phyloP scores from a whole-genome alignment of 2,113 vertebrate species.

The Macroglossus sobrinus region DNA sequence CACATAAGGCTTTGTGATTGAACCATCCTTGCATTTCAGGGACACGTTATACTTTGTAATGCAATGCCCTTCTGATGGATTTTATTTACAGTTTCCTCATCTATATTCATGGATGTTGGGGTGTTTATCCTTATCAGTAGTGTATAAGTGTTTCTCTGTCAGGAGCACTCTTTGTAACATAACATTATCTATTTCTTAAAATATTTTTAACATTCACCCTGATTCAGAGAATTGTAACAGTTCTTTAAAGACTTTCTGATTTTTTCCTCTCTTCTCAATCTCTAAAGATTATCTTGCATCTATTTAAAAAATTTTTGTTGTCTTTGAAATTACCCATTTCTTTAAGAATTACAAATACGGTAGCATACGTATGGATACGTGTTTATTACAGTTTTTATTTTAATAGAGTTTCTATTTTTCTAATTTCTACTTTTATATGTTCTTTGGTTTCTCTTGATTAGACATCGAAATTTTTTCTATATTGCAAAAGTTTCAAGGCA shows the following conservation, averaged over 20 bases:
- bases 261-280: not conserved
- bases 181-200: not conserved
- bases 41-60: not conserved
- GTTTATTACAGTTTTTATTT: not conserved
- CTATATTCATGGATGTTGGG: not conserved
- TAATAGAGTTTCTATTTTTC: not conserved
- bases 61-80: not conserved
- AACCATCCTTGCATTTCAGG: slow-evolving; percentile 40
- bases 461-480: not conserved
- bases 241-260: not conserved
- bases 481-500: not conserved
- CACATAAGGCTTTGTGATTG: not conserved
- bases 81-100: not conserved
- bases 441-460: not conserved
- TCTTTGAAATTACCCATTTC: not conserved
- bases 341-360: not conserved
- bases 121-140: not conserved
- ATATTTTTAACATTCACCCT: not conserved
- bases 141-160: not conserved
- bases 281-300: not conserved
- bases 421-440: not conserved
- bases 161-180: not conserved
- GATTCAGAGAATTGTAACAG: not conserved
- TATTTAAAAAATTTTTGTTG: slow-evolving; percentile 27
- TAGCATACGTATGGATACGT: not conserved